Percentiles rank a stretch among this genome's conserved stretches.
These are phyloP conservation scores for Rhinoptilus africanus DNA, from an alignment of 2,113 vertebrate genomes.

Conservation along the genomic window DNA sequence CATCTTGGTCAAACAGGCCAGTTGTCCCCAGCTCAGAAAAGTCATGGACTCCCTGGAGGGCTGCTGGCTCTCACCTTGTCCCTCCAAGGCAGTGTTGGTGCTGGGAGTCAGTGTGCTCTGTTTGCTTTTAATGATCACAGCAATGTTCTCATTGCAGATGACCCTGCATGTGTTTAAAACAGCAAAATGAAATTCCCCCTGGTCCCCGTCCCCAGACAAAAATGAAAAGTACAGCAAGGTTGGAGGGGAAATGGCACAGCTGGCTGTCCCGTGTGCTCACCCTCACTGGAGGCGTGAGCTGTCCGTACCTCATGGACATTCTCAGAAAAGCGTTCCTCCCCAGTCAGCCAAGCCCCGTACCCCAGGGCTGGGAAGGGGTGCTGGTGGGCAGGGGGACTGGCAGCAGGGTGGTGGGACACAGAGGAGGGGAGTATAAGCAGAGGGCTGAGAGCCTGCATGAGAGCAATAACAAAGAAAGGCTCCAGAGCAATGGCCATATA, in stretches of 20 bases:
- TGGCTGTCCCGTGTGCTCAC: background rate
- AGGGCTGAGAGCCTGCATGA: background rate
- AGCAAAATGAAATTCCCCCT: background rate
- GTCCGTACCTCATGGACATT: rapidly evolving
- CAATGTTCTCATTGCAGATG: background rate
- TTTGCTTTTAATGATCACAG: constrained; percentile 15
- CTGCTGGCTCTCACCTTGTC: background rate
- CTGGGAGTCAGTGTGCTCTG: background rate
- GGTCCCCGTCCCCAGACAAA: background rate
- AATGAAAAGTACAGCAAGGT: background rate
- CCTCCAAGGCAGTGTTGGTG: rapidly evolving
- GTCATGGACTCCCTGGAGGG: background rate
- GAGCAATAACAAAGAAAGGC: background rate
- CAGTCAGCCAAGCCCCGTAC: rapidly evolving
- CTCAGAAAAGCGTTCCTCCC: background rate
- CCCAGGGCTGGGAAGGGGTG: background rate
- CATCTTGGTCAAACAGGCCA: rapidly evolving
- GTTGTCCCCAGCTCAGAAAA: background rate
- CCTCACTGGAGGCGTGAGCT: rapidly evolving
- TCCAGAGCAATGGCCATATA: background rate
- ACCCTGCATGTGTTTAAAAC: background rate
- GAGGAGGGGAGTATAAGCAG: background rate
- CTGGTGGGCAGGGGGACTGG: background rate
- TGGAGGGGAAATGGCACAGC: background rate
- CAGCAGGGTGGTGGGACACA: background rate